Percentiles rank a stretch among this genome's conserved stretches.
These are phyloP conservation scores for Zophobas atratus DNA, from an alignment of 1,140 invertebrate genomes.

Conservation along the genomic window DNA sequence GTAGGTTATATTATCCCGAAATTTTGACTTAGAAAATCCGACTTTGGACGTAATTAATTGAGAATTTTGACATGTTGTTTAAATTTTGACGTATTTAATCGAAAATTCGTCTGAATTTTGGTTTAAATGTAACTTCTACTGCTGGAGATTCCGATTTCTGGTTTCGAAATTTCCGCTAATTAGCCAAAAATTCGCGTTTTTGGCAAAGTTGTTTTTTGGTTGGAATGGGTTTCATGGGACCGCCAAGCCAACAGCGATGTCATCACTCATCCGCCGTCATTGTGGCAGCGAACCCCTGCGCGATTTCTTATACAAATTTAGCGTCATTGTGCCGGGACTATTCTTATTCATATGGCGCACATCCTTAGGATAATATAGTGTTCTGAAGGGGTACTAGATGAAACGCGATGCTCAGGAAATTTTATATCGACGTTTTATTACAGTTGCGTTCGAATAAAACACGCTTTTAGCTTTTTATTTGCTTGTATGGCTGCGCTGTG, in stretches of 20 bases:
- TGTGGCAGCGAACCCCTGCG: slow-evolving; percentile 32
- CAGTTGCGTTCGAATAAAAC: slow-evolving; percentile 45
- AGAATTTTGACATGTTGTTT: no score
- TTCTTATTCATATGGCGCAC: slow-evolving; percentile 53
- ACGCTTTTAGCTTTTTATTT: slow-evolving; percentile 33
- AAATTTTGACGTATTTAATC: no score
- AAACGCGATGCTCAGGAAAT: slow-evolving; percentile 44
- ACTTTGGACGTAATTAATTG: no score
- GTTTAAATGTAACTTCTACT: no score
- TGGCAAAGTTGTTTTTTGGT: neutral
- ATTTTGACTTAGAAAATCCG: no score
- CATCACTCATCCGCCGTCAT: slow-evolving; percentile 56
- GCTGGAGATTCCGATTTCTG: no score
- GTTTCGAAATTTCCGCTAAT: no score
- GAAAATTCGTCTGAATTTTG: no score
- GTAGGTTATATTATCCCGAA: no score
- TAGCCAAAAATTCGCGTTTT: no score
- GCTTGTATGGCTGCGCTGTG: neutral
- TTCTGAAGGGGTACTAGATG: slow-evolving; percentile 30
- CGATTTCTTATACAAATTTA: slow-evolving; percentile 57
- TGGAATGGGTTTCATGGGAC: slow-evolving; percentile 3
- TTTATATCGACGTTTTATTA: slow-evolving; percentile 53
- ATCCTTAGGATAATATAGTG: slow-evolving; percentile 44
- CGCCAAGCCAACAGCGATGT: slow-evolving; percentile 44
- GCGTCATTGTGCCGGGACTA: slow-evolving; percentile 51